Base-by-base conservation (phyloP, 2,888 invertebrate genomes). In the Melinopterus prodromus region DNA sequence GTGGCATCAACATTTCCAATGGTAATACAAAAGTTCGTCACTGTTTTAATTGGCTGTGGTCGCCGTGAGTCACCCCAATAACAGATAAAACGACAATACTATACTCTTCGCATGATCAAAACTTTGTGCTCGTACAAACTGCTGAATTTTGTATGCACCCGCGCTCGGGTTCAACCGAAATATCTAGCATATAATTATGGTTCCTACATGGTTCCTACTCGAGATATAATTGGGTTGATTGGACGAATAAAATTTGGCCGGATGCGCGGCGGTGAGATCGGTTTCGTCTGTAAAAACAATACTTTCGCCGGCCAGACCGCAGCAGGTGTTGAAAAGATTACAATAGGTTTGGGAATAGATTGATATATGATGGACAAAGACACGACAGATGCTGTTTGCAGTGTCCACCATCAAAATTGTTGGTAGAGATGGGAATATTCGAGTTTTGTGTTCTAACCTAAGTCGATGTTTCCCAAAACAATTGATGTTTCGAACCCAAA, bases 191-290 rank as follows among this genome's bases (percentile, higher is more conserved):
- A 35, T 37, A n/a, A 37, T 74, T 36, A 74, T 74, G 26, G 26
- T 26, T 26, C 26, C 26, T 26, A 26, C 35, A 37, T 37, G 74
- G 37, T 35, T 74, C n/a, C 74, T 37, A n/a, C 37, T 74, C 74
- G 74, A 37, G 74, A 74, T 35, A 74, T 74, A 74, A 74, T 35
- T 74, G 74, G 74, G n/a, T 37, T 74, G 74, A 74, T 74, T 74
- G 74, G 6, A 14, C 36, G 74, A 37, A 37, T 37, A 74, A 74
- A 74, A 26, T 26, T 74, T 37, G 74, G 35, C 37, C 74, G 74
- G 37, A 37, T 74, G 74, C 2, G 74, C 16, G n/a, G 6, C 74
- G 26, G 74, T 35, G 74, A n/a, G 74, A 74, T 37, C 36, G 53
- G 53, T 74, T 74, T 74, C 37, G 74, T 74, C 35, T 74, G 37